Conservation (phyloP, 2,888 invertebrate species). For the Biston betularia region DNA sequence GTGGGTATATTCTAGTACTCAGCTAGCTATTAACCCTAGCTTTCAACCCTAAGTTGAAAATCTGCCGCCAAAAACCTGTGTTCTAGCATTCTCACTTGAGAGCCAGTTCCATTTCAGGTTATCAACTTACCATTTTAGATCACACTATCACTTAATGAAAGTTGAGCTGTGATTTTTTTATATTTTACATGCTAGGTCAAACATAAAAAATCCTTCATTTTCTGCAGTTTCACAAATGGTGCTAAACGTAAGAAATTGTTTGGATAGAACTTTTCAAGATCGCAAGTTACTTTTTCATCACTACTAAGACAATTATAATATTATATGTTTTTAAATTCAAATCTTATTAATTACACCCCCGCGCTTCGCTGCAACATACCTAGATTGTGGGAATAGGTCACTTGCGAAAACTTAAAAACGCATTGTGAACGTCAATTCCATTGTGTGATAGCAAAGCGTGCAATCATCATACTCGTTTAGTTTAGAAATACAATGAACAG, state of each 20-base stretch:
- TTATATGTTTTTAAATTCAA: not conserved
- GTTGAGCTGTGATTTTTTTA: too few species aligned
- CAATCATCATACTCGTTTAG: conserved; percentile 27
- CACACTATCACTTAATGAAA: too few species aligned
- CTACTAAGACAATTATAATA: not conserved
- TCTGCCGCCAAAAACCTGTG: too few species aligned
- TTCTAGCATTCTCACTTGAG: too few species aligned
- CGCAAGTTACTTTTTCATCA: not conserved
- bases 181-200: too few species aligned
- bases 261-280: not conserved
- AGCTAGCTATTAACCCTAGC: too few species aligned
- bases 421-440: conserved; percentile 32
- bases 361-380: conserved; percentile 21
- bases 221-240: too few species aligned
- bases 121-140: too few species aligned
- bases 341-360: not conserved
- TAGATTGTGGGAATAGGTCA: conserved; percentile 29
- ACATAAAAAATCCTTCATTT: too few species aligned
- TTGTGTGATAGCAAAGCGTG: conserved; percentile 26
- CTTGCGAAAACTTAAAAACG: conserved; percentile 32
- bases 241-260: not conserved
- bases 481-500: conserved; percentile 17
- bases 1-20: too few species aligned
- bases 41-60: too few species aligned
- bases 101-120: too few species aligned